Percentiles rank a stretch among this genome's conserved stretches.
These are phyloP conservation scores for Romanogobio albipinnatus DNA, from an alignment of 2,113 vertebrate genomes.

Conservation along the genomic window DNA sequence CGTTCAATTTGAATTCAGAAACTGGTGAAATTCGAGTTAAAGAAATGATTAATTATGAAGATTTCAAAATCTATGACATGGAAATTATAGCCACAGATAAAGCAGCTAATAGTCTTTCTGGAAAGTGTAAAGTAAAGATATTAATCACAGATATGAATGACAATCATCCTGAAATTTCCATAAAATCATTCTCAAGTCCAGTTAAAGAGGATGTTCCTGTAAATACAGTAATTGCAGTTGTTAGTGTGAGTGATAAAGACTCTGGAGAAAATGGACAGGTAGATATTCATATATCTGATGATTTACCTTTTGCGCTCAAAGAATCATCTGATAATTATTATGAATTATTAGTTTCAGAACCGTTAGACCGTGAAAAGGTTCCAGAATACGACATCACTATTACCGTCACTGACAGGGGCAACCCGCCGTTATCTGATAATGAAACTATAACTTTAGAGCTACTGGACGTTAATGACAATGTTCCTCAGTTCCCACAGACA, in stretches of 20 bases:
- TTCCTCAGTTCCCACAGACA: constrained; percentile 49
- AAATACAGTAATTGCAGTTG: constrained; percentile 55
- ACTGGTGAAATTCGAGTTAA: constrained; percentile 74
- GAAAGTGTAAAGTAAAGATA: constrained; percentile 48
- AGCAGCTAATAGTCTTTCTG: constrained; percentile 50
- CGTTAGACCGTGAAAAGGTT: constrained; percentile 60
- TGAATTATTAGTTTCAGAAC: constrained; percentile 56
- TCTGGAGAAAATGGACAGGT: constrained; percentile 72
- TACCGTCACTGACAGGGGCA: constrained; percentile 60
- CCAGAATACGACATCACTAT: constrained; percentile 63
- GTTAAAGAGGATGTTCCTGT: constrained; percentile 54
- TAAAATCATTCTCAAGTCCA: constrained; percentile 51
- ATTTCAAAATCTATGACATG: constrained; percentile 68
- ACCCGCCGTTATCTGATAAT: constrained; percentile 58
- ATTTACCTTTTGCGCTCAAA: constrained; percentile 56
- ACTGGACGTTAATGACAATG: constrained; percentile 59
- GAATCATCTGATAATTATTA: constrained; percentile 56
- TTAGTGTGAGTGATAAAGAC: constrained; percentile 64
- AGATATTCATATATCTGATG: constrained; percentile 56
- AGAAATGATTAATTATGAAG: constrained; percentile 72
- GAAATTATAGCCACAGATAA: constrained; percentile 69
- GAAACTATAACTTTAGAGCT: constrained; percentile 60
- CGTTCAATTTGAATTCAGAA: constrained; percentile 67
- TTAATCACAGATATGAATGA: constrained; percentile 58
- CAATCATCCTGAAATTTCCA: constrained; percentile 55